A percentile compares a stretch with the other conserved stretches of the same genome.
These are phyloP conservation scores for Melanotaenia pygmaea DNA, from an alignment of 2,797 vertebrate genomes.

Conservation along the genomic window DNA sequence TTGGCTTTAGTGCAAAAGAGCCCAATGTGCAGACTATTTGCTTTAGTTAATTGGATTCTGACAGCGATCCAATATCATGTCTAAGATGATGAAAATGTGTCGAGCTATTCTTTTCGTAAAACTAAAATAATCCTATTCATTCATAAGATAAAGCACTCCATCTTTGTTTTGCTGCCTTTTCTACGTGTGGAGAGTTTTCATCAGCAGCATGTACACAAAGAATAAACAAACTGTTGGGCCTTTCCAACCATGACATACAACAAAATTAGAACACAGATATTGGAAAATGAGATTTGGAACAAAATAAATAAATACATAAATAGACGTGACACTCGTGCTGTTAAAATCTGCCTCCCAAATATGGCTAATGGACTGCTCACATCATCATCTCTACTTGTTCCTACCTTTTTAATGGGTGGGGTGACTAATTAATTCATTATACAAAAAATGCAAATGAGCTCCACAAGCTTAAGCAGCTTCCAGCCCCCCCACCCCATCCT, in stretches of 20 bases:
- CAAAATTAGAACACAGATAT: constrained; percentile 1
- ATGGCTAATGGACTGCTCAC: constrained; percentile 67
- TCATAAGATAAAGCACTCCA: constrained; percentile 50
- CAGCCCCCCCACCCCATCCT: constrained; percentile 26
- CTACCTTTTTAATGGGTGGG: constrained; percentile 75
- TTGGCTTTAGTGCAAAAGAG: constrained; percentile 62
- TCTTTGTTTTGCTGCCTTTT: constrained; percentile 42
- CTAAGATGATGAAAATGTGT: constrained; percentile 78
- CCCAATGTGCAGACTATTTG: constrained; percentile 66
- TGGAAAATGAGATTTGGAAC: constrained; percentile 37
- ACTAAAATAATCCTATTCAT: constrained; percentile 70
- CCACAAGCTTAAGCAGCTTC: constrained; percentile 59
- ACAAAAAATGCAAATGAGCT: constrained; percentile 81
- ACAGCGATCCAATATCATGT: constrained; percentile 71
- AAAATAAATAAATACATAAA: neutral
- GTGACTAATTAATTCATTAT: constrained; percentile 85
- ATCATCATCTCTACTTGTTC: constrained; percentile 68
- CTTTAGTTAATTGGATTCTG: constrained; percentile 78
- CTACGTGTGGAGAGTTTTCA: constrained; percentile 5
- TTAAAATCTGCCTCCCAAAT: constrained; percentile 59
- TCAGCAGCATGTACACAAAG: constrained; percentile 19
- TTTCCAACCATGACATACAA: neutral
- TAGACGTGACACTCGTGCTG: constrained; percentile 32
- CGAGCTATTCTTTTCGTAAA: constrained; percentile 50
- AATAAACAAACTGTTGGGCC: constrained; percentile 19